These are phyloP conservation scores for Crotophaga sulcirostris DNA, from an alignment of 2,113 vertebrate genomes.

Conservation along the genomic window DNA sequence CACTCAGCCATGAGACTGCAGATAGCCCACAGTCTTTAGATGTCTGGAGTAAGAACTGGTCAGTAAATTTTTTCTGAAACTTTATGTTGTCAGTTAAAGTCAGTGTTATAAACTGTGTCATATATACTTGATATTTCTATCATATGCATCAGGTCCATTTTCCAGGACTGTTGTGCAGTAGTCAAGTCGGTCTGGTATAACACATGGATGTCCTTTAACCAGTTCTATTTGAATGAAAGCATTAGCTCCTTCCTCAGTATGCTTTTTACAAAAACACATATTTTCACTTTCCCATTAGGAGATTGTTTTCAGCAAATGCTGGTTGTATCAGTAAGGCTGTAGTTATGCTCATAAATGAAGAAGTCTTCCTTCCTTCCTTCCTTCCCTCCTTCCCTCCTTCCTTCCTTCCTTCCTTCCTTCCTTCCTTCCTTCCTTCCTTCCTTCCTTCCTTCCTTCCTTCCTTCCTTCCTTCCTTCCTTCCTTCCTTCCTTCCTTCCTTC, in stretches of 20 bases:
- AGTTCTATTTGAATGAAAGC: not conserved
- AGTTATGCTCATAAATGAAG: not conserved
- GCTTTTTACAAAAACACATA: not conserved
- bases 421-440: too few relatives aligned
- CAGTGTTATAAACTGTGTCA: not conserved
- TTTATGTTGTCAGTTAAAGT: not conserved
- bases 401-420: fast-evolving
- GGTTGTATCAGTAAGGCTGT: not conserved
- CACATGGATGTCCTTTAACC: not conserved
- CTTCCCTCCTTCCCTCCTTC: fast-evolving
- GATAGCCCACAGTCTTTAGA: not conserved
- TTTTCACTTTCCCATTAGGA: not conserved
- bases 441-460: not conserved
- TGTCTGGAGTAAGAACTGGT: not conserved
- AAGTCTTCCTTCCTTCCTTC: not conserved
- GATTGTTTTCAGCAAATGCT: not conserved
- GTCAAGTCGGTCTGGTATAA: not conserved
- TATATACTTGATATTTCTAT: not conserved
- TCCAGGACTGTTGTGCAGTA: not conserved
- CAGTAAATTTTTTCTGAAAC: not conserved
- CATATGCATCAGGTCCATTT: not conserved
- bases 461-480: too few relatives aligned
- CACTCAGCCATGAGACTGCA: not conserved
- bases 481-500: not conserved
- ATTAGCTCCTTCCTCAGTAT: not conserved